Percentiles rank a stretch among this genome's conserved stretches.
phyloP scores from a whole-genome alignment of 2,888 invertebrate species.

The Ormia ochracea region DNA sequence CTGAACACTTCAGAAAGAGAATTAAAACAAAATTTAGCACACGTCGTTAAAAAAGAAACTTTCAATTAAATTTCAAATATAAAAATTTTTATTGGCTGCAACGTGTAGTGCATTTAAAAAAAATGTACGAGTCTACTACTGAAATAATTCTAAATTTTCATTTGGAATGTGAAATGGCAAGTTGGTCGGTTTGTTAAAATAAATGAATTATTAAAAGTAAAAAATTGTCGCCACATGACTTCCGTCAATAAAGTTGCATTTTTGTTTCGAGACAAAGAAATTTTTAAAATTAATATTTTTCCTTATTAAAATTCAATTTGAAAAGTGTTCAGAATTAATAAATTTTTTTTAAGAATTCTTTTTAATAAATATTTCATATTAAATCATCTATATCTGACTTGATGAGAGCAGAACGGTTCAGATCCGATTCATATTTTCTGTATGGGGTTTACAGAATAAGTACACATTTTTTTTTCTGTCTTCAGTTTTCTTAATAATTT shows the following conservation, averaged over 20 bases:
- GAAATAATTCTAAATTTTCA: neutral
- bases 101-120: slow-evolving; percentile 45
- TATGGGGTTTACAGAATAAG: no score
- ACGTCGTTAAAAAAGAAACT: neutral
- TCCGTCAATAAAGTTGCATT: slow-evolving; percentile 44
- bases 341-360: neutral
- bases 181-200: neutral
- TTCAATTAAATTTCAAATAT: slow-evolving; percentile 53
- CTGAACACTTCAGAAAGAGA: neutral
- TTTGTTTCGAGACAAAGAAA: slow-evolving; percentile 16
- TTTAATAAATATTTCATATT: neutral
- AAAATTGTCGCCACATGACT: slow-evolving; percentile 43
- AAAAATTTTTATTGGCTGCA: slow-evolving; percentile 47
- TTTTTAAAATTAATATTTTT: neutral
- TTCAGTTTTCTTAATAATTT: no score
- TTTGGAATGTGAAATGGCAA: neutral
- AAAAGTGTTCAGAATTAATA: neutral
- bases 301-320: neutral
- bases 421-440: no score
- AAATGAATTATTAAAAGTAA: slow-evolving; percentile 7
- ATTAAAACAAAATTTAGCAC: no score
- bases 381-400: no score
- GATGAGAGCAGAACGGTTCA: no score
- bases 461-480: no score
- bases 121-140: no score